phyloP scores from a whole-genome alignment of 1,140 invertebrate genomes.

The Eumaeus atala region DNA sequence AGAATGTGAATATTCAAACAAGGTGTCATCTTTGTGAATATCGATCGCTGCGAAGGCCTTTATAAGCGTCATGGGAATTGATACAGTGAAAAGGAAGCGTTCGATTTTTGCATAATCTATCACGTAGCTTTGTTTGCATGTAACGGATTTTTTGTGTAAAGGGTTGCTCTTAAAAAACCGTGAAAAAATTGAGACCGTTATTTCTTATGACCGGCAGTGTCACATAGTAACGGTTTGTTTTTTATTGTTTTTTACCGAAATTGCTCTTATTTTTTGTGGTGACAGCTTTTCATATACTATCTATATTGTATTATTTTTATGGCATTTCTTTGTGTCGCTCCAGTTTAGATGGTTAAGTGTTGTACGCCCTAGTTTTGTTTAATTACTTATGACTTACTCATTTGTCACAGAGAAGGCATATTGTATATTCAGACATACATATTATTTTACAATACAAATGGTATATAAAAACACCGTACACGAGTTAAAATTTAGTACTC shows the following conservation, averaged over 20 bases:
- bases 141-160: constrained; percentile 59
- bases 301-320: background rate
- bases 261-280: constrained; percentile 6
- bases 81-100: constrained; percentile 64
- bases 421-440: no score
- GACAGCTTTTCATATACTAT: background rate
- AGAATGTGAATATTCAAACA: constrained; percentile 72
- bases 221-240: constrained; percentile 14
- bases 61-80: constrained; percentile 64
- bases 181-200: constrained; percentile 62
- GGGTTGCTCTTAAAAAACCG: constrained; percentile 53
- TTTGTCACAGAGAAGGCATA: no score
- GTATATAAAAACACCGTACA: no score
- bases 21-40: constrained; percentile 72
- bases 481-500: no score
- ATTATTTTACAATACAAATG: no score
- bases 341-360: background rate
- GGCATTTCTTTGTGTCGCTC: background rate
- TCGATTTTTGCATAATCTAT: constrained; percentile 71
- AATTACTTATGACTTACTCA: no score
- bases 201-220: constrained; percentile 50
- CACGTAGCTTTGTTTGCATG: constrained; percentile 41
- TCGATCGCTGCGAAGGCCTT: constrained; percentile 59
- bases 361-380: no score
- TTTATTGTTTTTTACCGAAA: constrained; percentile 12